Evolutionary conservation across 2,113 vertebrate genomes (phyloP).

Genomic region (Bagarius yarrelli): DNA sequence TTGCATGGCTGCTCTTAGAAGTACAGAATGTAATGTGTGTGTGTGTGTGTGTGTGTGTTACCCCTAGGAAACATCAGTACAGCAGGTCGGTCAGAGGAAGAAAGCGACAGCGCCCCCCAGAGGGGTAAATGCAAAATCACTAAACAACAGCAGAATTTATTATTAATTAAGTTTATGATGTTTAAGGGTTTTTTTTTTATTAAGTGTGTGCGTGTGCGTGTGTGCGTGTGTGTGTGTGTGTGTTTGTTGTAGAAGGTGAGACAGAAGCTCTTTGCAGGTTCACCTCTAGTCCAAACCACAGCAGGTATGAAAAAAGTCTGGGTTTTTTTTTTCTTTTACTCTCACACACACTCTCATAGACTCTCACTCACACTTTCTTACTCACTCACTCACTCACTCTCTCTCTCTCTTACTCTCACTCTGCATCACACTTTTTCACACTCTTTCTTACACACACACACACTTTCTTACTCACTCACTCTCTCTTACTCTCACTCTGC

Average conservation of each 20-base stretch:
- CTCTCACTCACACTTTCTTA: too few relatives aligned
- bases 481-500: accelerated
- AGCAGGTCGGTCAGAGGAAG: slow-evolving; percentile 61
- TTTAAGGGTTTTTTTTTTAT: too few relatives aligned
- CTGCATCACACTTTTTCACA: too few relatives aligned
- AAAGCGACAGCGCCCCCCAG: slow-evolving; percentile 57
- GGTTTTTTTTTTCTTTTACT: neutral
- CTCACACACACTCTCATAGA: neutral
- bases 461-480: too few relatives aligned
- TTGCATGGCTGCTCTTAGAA: neutral
- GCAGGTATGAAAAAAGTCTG: slow-evolving; percentile 61
- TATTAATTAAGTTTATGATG: too few relatives aligned
- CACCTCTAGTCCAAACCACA: slow-evolving; percentile 71
- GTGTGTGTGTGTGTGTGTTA: neutral
- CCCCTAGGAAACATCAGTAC: slow-evolving; percentile 67
- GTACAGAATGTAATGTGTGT: neutral
- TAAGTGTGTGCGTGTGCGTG: slow-evolving; percentile 25
- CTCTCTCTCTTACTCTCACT: neutral
- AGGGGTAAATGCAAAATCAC: slow-evolving; percentile 60
- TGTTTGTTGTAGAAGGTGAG: slow-evolving; percentile 63
- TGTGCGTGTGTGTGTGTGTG: slow-evolving; percentile 23
- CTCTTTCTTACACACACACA: too few relatives aligned
- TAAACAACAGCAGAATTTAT: neutral
- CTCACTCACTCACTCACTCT: too few relatives aligned
- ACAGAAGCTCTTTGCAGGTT: slow-evolving; percentile 66